A percentile compares a stretch with the other conserved stretches of the same genome.
These are phyloP conservation scores for Rhea pennata DNA, from an alignment of 2,113 vertebrate species.

Conservation along the genomic window DNA sequence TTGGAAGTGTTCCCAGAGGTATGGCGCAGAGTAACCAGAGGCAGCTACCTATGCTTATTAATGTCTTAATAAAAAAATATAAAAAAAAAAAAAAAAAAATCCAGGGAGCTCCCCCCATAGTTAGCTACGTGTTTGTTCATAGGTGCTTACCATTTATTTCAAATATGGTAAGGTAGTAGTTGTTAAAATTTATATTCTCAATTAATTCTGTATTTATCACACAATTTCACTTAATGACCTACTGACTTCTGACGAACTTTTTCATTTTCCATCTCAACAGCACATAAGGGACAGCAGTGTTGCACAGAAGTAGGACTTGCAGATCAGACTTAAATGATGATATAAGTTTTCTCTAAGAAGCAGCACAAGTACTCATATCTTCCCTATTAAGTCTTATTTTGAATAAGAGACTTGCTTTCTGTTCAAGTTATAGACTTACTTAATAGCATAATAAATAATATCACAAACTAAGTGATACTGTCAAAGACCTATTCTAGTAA, in stretches of 20 bases:
- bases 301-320: too few relatives aligned
- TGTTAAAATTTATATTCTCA: neutral
- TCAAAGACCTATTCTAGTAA: neutral
- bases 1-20: too few relatives aligned
- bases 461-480: neutral
- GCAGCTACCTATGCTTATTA: too few relatives aligned
- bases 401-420: neutral
- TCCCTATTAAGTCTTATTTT: neutral
- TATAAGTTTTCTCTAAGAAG: neutral
- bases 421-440: neutral
- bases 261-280: neutral
- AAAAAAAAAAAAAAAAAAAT: neutral
- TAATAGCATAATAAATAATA: neutral
- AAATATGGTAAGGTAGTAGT: neutral
- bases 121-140: neutral
- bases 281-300: fast-evolving
- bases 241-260: neutral
- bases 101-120: neutral
- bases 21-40: too few relatives aligned
- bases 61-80: neutral
- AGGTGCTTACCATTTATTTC: neutral
- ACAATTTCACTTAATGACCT: neutral
- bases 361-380: neutral
- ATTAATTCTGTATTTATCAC: neutral
- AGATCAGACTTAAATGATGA: neutral